phyloP scores from a whole-genome alignment of 35 echinoderm and acorn worm species.

The Patiria miniata region DNA sequence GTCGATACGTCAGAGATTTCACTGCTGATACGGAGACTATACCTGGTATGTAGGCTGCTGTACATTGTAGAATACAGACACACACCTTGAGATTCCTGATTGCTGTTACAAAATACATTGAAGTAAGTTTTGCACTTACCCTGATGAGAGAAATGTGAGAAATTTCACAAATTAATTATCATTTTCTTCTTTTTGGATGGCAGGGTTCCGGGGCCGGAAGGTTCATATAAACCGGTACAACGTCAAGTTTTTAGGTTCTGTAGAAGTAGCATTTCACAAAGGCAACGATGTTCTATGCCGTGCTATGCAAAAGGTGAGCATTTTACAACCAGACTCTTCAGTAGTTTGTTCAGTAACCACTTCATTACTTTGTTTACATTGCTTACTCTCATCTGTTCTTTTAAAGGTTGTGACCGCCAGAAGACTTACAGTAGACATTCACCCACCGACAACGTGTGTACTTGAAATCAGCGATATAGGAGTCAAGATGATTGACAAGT shows the following conservation, averaged over 20 bases:
- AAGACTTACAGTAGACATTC: conserved; percentile 66
- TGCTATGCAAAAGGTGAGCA: conserved; percentile 92
- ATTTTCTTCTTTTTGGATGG: background rate
- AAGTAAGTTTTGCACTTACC: too few species aligned
- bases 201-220: conserved; percentile 54
- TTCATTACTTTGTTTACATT: too few species aligned
- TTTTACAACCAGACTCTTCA: too few species aligned
- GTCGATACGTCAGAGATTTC: conserved; percentile 76
- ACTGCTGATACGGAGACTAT: conserved; percentile 77
- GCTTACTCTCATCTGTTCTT: too few species aligned
- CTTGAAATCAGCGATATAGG: conserved; percentile 96
- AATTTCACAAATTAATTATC: background rate
- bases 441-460: conserved; percentile 74
- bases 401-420: conserved; percentile 83
- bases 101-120: too few species aligned
- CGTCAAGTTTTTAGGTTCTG: conserved; percentile 85
- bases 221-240: conserved; percentile 71
- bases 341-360: too few species aligned
- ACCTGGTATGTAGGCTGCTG: conserved; percentile 55
- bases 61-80: too few species aligned
- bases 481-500: conserved; percentile 87
- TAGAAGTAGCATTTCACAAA: conserved; percentile 82
- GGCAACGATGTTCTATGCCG: conserved; percentile 93
- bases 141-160: too few species aligned
- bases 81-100: too few species aligned